Conservation (phyloP, 2,888 invertebrate species). For the Cordilura impudica region DNA sequence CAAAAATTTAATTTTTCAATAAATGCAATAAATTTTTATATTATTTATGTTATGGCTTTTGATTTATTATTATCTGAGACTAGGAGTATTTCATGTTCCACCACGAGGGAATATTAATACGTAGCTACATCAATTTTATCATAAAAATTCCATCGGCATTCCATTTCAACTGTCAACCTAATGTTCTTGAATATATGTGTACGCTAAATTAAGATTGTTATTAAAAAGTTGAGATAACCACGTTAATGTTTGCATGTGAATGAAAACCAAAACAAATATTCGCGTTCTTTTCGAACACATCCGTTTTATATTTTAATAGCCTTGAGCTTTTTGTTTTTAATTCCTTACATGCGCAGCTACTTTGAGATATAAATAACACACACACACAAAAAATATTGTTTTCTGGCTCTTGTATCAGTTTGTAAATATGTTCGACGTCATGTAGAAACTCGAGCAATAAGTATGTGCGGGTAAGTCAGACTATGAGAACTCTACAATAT, state of each 20-base stretch:
- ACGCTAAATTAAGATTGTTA: slow-evolving; percentile 18
- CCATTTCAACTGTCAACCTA: too few relatives aligned
- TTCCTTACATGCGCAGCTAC: slow-evolving; percentile 5
- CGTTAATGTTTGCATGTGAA: neutral
- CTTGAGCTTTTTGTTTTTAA: neutral
- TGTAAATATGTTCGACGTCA: too few relatives aligned
- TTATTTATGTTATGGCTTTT: neutral
- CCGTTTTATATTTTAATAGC: slow-evolving; percentile 8
- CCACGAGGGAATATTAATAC: neutral
- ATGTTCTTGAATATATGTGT: too few relatives aligned
- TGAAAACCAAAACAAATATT: neutral
- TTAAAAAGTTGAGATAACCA: slow-evolving; percentile 23
- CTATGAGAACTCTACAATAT: neutral
- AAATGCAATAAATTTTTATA: neutral
- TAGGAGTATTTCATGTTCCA: neutral
- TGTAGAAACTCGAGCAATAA: too few relatives aligned
- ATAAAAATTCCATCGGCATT: too few relatives aligned
- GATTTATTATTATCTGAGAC: neutral
- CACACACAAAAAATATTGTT: too few relatives aligned
- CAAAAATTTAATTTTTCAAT: too few relatives aligned
- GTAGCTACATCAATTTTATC: too few relatives aligned
- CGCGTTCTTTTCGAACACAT: neutral
- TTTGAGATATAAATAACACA: neutral
- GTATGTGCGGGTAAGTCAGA: too few relatives aligned
- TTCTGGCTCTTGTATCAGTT: too few relatives aligned